Evolutionary conservation across 1,140 invertebrate genomes (phyloP).

Genomic region (Drosophila biarmipes): DNA sequence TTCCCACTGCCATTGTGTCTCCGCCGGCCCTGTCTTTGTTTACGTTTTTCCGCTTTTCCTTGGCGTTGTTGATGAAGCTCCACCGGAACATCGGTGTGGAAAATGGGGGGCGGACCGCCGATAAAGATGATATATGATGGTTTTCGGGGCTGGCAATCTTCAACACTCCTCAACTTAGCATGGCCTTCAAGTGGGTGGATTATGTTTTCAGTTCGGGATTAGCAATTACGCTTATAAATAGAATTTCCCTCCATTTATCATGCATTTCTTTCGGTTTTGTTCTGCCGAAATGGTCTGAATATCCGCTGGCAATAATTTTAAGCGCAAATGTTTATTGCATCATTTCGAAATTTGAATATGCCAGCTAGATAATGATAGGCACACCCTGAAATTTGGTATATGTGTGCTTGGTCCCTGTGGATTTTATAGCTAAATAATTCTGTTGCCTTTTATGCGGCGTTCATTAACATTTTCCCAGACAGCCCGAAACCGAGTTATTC

Average conservation of each 20-base stretch:
- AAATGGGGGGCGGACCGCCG: conserved; percentile 30
- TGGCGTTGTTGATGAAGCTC: conserved; percentile 10
- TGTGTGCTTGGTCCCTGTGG: conserved; percentile 22
- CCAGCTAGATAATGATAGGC: conserved; percentile 52
- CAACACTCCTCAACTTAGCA: conserved; percentile 40
- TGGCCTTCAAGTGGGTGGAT: conserved; percentile 75
- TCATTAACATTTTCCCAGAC: conserved; percentile 61
- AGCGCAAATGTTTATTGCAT: conserved; percentile 66
- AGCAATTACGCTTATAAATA: conserved; percentile 83
- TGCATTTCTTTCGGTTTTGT: conserved; percentile 33
- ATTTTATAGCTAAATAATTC: conserved; percentile 68
- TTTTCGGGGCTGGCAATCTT: conserved; percentile 39
- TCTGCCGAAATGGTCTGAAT: conserved; percentile 41
- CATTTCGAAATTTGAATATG: conserved; percentile 64
- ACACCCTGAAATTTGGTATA: conserved; percentile 31
- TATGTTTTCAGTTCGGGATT: conserved; percentile 81
- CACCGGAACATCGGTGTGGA: conserved; percentile 26
- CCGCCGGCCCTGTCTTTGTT: conserved; percentile 36
- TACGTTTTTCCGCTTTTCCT: conserved; percentile 31
- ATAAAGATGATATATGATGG: conserved; percentile 78
- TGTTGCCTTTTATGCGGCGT: conserved; percentile 67
- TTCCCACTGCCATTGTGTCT: conserved; percentile 35
- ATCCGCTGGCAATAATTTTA: conserved; percentile 24
- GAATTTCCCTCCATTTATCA: conserved; percentile 76
- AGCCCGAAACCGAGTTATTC: conserved; percentile 55